Percentiles rank a stretch among this genome's conserved stretches.
Evolutionary conservation across 1,140 invertebrate genomes (phyloP).

Genomic region (Sycobia sp.): DNA sequence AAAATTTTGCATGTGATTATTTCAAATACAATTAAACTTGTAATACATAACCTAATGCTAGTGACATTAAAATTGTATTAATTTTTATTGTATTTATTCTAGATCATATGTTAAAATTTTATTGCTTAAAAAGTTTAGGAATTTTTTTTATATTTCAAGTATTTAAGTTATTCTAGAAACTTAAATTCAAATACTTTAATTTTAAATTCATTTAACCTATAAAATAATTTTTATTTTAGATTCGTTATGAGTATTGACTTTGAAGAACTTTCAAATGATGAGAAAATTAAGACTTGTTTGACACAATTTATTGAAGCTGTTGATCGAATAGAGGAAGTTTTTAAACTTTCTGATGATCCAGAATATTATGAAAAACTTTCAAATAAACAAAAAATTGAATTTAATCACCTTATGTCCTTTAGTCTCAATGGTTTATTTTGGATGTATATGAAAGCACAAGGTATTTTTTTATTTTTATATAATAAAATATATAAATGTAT

Average conservation of each 20-base stretch:
- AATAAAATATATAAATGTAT: neutral
- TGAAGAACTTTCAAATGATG: conserved; percentile 51
- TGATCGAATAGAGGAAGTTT: conserved; percentile 47
- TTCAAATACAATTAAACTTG: no score
- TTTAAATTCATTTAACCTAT: no score
- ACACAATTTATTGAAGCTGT: conserved; percentile 47
- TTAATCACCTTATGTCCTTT: conserved; percentile 60
- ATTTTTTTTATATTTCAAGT: neutral
- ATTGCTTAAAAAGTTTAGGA: neutral
- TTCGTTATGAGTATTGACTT: conserved; percentile 47
- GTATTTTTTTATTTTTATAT: conserved; percentile 39
- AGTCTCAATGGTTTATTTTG: conserved; percentile 61
- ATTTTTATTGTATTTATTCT: neutral
- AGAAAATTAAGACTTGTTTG: conserved; percentile 44
- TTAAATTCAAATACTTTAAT: no score
- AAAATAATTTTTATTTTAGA: neutral
- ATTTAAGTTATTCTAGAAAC: no score
- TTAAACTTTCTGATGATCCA: conserved; percentile 44
- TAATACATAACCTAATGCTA: no score
- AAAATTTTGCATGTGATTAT: no score
- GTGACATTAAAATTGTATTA: no score
- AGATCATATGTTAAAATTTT: neutral
- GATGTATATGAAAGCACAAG: conserved; percentile 60
- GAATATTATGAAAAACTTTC: conserved; percentile 54
- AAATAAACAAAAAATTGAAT: conserved; percentile 58